Conservation (phyloP, 1,140 invertebrate genomes). For the Palaemon carinicauda region DNA sequence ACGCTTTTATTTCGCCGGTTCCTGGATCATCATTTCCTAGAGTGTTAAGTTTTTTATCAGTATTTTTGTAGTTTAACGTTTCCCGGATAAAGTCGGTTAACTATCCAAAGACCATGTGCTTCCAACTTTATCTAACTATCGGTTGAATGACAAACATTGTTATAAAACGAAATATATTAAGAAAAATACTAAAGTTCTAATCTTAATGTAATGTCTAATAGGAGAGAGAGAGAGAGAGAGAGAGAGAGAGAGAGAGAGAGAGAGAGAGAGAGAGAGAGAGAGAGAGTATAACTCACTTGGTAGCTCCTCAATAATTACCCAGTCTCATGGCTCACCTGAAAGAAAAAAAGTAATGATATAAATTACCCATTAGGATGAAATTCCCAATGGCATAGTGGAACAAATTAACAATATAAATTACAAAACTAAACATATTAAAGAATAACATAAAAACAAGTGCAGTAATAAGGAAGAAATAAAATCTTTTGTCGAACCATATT, state of each 20-base stretch:
- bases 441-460: background rate
- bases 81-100: too few species aligned
- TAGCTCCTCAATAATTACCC: background rate
- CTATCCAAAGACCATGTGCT: too few species aligned
- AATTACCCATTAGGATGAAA: too few species aligned
- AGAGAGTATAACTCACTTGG: background rate
- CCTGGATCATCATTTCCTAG: too few species aligned
- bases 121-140: too few species aligned
- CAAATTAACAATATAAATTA: background rate
- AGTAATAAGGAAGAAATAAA: too few species aligned
- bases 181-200: too few species aligned
- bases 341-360: background rate
- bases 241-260: background rate
- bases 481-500: too few species aligned
- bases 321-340: background rate
- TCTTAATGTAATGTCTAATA: background rate
- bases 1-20: too few species aligned
- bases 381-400: too few species aligned
- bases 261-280: background rate
- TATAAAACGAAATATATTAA: background rate
- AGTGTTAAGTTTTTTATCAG: too few species aligned
- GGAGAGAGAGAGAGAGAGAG: background rate
- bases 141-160: background rate
- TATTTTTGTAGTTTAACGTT: too few species aligned
- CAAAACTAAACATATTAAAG: background rate